Conservation (phyloP, 2,797 vertebrate genomes). For the Huso huso region DNA sequence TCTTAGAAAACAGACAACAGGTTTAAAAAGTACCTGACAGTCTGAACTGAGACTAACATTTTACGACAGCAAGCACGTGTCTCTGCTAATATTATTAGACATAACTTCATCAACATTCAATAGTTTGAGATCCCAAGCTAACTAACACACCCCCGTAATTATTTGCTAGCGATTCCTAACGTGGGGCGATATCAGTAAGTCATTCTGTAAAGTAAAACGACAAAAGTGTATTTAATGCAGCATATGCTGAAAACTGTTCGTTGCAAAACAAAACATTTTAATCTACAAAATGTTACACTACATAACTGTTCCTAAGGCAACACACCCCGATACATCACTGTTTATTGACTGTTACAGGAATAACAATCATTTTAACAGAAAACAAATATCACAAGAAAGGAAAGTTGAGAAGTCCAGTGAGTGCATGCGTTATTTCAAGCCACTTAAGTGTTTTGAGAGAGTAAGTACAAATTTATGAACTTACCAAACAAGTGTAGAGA, state of each 20-base stretch:
- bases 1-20: not conserved
- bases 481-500: constrained; percentile 91
- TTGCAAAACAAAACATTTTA: not conserved
- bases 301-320: not conserved
- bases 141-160: too few species aligned
- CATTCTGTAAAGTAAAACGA: too few species aligned
- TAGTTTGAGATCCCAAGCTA: constrained; percentile 13
- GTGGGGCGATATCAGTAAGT: too few species aligned
- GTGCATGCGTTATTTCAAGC: constrained; percentile 1
- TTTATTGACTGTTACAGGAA: constrained; percentile 52
- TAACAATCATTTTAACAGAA: constrained; percentile 25
- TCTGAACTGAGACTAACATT: constrained; percentile 15
- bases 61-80: constrained; percentile 36
- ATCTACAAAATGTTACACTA: not conserved
- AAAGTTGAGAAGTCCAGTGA: constrained; percentile 11
- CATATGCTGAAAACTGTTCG: too few species aligned
- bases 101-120: constrained; percentile 47
- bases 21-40: constrained; percentile 28
- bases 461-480: constrained; percentile 62
- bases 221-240: too few species aligned
- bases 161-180: too few species aligned
- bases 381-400: constrained; percentile 27
- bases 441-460: constrained; percentile 29
- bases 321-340: constrained; percentile 15
- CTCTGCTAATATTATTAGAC: constrained; percentile 20